These are phyloP conservation scores for Thomomys bottae DNA, from an alignment of 2,113 vertebrate genomes.

Conservation along the genomic window DNA sequence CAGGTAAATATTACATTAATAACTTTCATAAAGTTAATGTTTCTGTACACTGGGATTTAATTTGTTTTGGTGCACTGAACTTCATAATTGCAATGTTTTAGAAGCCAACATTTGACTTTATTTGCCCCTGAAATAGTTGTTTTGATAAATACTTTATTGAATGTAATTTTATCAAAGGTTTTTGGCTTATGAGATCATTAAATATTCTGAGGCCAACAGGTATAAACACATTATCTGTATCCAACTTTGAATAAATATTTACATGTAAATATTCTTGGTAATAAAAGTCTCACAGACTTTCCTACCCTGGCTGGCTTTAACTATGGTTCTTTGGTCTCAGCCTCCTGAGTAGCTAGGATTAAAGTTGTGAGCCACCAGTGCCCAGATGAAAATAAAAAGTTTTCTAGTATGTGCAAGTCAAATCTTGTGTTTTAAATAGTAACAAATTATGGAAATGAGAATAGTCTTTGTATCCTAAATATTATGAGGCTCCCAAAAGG, in stretches of 20 bases:
- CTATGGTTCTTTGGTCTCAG: too few species aligned
- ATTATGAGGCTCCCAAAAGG: not conserved
- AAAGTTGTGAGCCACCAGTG: too few species aligned
- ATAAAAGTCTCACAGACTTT: too few species aligned
- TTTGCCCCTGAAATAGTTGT: not conserved
- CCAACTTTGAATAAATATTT: not conserved
- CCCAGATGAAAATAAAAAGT: constrained; percentile 15
- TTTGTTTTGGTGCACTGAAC: too few species aligned
- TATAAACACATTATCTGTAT: not conserved
- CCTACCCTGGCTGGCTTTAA: too few species aligned
- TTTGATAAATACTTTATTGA: constrained; percentile 21
- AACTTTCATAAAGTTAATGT: not conserved
- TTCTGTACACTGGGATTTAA: not conserved
- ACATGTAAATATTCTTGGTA: not conserved
- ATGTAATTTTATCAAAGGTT: constrained; percentile 27
- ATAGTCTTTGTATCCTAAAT: not conserved
- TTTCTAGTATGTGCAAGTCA: not conserved
- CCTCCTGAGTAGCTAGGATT: too few species aligned
- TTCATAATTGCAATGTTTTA: not conserved
- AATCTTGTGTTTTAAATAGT: not conserved
- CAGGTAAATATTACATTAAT: not conserved
- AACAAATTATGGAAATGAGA: not conserved
- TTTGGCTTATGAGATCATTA: not conserved
- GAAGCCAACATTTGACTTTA: not conserved
- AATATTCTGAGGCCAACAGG: constrained; percentile 10